These are phyloP conservation scores for Motacilla tschutschensis DNA, from an alignment of 2,113 vertebrate species.

Conservation along the genomic window DNA sequence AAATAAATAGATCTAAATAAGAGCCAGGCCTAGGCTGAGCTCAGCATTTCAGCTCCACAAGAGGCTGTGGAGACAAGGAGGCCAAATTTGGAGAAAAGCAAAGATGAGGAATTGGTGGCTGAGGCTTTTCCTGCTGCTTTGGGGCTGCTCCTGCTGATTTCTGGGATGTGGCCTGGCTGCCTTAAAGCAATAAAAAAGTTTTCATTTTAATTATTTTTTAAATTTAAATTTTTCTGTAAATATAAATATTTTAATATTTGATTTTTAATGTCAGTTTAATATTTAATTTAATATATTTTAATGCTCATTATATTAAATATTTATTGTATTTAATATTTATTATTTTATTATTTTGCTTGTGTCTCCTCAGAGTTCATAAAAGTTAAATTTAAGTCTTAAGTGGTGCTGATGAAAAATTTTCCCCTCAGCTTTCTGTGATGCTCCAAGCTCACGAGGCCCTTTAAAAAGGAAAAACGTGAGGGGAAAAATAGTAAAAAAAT, in stretches of 20 bases:
- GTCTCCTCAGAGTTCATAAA: rapidly evolving
- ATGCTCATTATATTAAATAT: too few species aligned
- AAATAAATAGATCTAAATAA: background rate
- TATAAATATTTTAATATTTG: too few species aligned
- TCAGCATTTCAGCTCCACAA: background rate
- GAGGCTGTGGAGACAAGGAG: background rate
- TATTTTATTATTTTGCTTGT: background rate
- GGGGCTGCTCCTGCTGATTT: background rate
- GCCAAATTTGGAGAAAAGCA: conserved; percentile 49
- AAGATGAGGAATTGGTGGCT: conserved; percentile 27
- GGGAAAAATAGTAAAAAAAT: rapidly evolving
- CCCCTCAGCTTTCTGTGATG: background rate
- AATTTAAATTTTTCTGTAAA: too few species aligned
- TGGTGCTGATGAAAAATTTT: background rate
- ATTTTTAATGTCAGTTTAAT: rapidly evolving
- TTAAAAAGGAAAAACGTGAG: background rate
- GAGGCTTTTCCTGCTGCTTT: conserved; percentile 6
- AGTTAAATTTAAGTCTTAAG: too few species aligned
- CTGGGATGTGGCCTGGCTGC: background rate
- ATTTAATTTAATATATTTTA: too few species aligned
- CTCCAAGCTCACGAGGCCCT: background rate
- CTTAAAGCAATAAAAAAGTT: background rate
- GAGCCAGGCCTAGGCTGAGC: background rate
- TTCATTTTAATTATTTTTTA: too few species aligned
- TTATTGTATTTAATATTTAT: too few species aligned